Base-by-base conservation (phyloP, 2,888 invertebrate genomes). In the Mystacides longicornis region DNA sequence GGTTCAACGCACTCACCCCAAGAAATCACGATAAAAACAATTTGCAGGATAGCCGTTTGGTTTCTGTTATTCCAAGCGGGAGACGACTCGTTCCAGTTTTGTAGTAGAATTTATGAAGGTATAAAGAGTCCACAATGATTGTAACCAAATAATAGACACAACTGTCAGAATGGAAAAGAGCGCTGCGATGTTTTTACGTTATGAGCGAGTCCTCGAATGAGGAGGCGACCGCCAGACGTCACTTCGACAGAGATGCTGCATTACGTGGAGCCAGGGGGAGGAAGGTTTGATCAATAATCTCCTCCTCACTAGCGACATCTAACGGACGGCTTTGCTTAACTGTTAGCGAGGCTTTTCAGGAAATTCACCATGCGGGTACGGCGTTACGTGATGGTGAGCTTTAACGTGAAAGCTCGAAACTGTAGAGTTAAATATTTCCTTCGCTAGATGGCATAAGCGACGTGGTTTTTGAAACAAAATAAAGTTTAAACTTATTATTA, bases 171-270 rank as follows among this genome's bases (percentile, higher is more conserved):
- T 16, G 21, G 16, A n/a, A 37, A 3, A 37, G 16, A 37, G 37
- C 14, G 16, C n/a, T 37, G 16, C 37, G 37, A 37, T 37, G 37
- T 14, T 37, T 37, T 37, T 37, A 19, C 49, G 27, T 11, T 53
- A 48, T 49, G 16, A 21, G 31, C 31, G 23, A 54, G 48, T 45
- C 27, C 42, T 54, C 54, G 21, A 33, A 23, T 48, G 21, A 42
- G 54, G 27, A 49, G 54, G 23, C 33, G 42, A 37, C 27, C 43
- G 51, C 45, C 51, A 48, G 42, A 50, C 54, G 57, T 54, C 56
- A 59, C 56, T 50, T 57, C 60, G 57, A 60, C 60, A 60, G 58
- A 60, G 60, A 60, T 60, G 60, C 60, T 60, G 60, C 60, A 60
- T 51, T 56, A 58, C 51, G 54, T 22, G 55, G 56, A 46, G 50